These are phyloP conservation scores for Watsonalla binaria DNA, from an alignment of 2,888 invertebrate species.

Conservation along the genomic window DNA sequence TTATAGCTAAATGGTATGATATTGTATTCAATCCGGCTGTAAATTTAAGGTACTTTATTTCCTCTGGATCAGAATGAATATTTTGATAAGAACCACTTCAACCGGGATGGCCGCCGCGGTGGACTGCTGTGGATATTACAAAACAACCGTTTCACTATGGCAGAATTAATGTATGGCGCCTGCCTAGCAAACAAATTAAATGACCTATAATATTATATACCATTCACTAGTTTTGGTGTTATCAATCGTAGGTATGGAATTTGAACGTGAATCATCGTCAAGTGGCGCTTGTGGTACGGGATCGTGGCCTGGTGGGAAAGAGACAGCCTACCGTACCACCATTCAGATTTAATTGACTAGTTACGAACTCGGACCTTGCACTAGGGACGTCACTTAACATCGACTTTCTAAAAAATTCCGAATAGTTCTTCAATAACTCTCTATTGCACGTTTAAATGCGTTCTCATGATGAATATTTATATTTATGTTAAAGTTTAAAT, in stretches of 20 bases:
- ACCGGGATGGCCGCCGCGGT: too few species aligned
- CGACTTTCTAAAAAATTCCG: slow-evolving; percentile 72
- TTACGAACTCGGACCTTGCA: slow-evolving; percentile 71
- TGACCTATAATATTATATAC: slow-evolving; percentile 58
- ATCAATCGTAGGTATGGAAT: slow-evolving; percentile 75
- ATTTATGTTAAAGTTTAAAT: slow-evolving; percentile 11
- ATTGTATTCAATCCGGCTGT: too few species aligned
- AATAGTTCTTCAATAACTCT: slow-evolving; percentile 53
- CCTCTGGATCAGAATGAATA: too few species aligned
- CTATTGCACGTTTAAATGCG: slow-evolving; percentile 49
- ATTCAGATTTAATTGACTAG: slow-evolving; percentile 76
- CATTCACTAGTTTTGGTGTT: slow-evolving; percentile 72
- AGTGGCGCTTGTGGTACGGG: slow-evolving; percentile 70
- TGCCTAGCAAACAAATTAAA: slow-evolving; percentile 55
- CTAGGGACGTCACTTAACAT: slow-evolving; percentile 71
- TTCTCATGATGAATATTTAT: slow-evolving; percentile 23
- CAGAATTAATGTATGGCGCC: slow-evolving; percentile 37
- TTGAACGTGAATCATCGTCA: slow-evolving; percentile 74
- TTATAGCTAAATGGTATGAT: too few species aligned
- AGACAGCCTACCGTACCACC: slow-evolving; percentile 64
- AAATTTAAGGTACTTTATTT: too few species aligned
- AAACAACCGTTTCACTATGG: slow-evolving; percentile 44
- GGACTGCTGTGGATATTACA: slow-evolving; percentile 21
- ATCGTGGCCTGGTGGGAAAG: slow-evolving; percentile 61
- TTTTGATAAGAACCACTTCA: too few species aligned